phyloP scores from a whole-genome alignment of 2,113 vertebrate genomes.

The Callaeas wilsoni region DNA sequence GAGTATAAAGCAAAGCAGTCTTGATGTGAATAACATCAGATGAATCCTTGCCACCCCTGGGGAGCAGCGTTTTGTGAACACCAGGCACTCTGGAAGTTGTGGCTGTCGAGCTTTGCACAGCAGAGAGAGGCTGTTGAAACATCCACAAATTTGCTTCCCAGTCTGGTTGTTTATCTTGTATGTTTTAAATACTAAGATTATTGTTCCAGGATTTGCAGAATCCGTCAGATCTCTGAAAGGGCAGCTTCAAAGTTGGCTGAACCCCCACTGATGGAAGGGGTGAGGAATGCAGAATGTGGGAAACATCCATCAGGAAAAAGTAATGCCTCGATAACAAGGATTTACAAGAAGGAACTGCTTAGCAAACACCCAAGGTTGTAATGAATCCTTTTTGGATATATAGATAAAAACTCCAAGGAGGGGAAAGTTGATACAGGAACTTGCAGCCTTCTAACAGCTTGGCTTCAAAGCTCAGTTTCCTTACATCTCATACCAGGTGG shows the following conservation, averaged over 20 bases:
- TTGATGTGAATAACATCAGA: neutral
- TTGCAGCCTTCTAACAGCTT: neutral
- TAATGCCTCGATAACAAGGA: neutral
- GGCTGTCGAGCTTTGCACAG: neutral
- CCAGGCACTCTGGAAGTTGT: neutral
- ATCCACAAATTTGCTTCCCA: neutral
- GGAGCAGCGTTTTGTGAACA: fast-evolving
- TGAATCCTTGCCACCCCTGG: neutral
- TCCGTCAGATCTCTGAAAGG: neutral
- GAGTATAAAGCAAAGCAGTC: neutral
- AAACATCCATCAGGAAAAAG: neutral
- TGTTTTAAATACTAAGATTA: neutral
- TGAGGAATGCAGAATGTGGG: neutral
- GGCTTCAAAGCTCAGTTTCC: neutral
- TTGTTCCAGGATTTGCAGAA: neutral
- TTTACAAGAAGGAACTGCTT: neutral
- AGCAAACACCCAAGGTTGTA: neutral
- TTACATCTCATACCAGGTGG: neutral
- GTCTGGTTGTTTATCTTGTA: neutral
- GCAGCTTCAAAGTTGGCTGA: neutral
- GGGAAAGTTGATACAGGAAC: neutral
- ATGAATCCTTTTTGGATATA: neutral
- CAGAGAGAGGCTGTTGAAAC: neutral
- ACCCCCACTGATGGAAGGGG: neutral
- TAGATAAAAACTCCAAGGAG: neutral